These are phyloP conservation scores for Saccopteryx bilineata DNA, from an alignment of 2,113 vertebrate genomes.

Conservation along the genomic window DNA sequence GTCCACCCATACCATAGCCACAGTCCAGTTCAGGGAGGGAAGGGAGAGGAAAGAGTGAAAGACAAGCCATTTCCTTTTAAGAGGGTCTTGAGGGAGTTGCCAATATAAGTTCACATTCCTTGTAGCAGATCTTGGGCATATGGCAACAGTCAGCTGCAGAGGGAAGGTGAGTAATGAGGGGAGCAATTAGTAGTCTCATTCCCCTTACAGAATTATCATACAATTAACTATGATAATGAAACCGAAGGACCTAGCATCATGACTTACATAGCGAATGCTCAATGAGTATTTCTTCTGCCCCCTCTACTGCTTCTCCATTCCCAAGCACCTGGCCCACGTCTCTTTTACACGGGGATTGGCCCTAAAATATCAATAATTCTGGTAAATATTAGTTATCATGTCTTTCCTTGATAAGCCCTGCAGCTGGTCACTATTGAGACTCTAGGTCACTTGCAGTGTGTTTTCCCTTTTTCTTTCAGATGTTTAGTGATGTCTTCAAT, in stretches of 20 bases:
- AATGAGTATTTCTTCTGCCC: background rate
- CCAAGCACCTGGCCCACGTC: background rate
- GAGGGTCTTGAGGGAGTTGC: background rate
- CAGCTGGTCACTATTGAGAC: background rate
- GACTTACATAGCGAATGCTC: background rate
- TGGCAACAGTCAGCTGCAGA: background rate
- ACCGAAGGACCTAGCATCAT: background rate
- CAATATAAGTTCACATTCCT: background rate
- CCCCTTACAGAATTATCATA: background rate
- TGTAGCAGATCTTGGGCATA: background rate
- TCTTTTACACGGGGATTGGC: background rate
- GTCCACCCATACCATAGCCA: background rate
- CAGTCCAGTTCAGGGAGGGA: background rate
- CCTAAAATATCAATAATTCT: slow-evolving; percentile 25
- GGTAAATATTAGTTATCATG: background rate
- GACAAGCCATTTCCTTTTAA: slow-evolving; percentile 5
- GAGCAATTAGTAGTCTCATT: background rate
- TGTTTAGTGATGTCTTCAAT: background rate
- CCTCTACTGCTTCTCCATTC: background rate
- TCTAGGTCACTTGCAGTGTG: rapidly evolving
- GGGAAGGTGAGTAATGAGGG: background rate
- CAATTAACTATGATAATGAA: slow-evolving; percentile 8
- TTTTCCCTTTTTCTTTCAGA: background rate
- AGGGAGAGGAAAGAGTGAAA: background rate
- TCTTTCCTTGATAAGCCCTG: background rate